A percentile compares a stretch with the other conserved stretches of the same genome.
Evolutionary conservation across 2,113 vertebrate genomes (phyloP).

Genomic region (Hucho hucho): DNA sequence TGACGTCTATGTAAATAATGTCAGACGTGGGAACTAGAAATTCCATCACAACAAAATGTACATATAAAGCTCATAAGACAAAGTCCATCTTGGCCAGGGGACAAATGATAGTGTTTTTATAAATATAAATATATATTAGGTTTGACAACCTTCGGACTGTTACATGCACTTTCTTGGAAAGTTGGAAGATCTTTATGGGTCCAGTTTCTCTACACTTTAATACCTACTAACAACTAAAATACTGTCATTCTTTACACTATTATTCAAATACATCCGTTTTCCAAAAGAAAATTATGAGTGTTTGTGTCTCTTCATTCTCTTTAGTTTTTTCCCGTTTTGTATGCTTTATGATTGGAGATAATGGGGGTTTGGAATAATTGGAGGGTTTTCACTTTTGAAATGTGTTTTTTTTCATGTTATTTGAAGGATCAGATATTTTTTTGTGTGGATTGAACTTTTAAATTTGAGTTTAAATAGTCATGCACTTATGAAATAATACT

Average conservation of each 20-base stretch:
- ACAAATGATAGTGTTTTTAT: constrained; percentile 92
- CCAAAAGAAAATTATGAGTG: constrained; percentile 81
- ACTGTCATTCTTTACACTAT: constrained; percentile 98
- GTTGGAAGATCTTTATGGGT: constrained; percentile 91
- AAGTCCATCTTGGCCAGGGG: constrained; percentile 82
- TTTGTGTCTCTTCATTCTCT: constrained; percentile 70
- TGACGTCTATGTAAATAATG: constrained; percentile 89
- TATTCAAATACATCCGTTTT: constrained; percentile 99
- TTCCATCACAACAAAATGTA: constrained; percentile 84
- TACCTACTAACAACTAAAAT: constrained; percentile 99
- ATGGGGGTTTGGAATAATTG: not conserved
- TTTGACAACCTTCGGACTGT: constrained; percentile 87
- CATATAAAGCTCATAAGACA: constrained; percentile 83
- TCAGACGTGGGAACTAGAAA: constrained; percentile 77
- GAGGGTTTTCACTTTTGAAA: not conserved
- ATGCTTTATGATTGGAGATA: not conserved
- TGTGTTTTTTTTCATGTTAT: not conserved
- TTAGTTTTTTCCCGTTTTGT: constrained; percentile 37
- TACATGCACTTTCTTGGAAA: constrained; percentile 99
- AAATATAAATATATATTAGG: constrained; percentile 88
- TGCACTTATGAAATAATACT: not conserved
- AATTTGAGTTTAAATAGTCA: not conserved
- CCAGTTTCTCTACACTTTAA: constrained; percentile 98
- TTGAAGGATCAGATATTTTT: not conserved
- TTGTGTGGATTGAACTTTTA: not conserved